Evolutionary conservation across 2,113 vertebrate species (phyloP).

Genomic region (Glaucidium brasilianum): DNA sequence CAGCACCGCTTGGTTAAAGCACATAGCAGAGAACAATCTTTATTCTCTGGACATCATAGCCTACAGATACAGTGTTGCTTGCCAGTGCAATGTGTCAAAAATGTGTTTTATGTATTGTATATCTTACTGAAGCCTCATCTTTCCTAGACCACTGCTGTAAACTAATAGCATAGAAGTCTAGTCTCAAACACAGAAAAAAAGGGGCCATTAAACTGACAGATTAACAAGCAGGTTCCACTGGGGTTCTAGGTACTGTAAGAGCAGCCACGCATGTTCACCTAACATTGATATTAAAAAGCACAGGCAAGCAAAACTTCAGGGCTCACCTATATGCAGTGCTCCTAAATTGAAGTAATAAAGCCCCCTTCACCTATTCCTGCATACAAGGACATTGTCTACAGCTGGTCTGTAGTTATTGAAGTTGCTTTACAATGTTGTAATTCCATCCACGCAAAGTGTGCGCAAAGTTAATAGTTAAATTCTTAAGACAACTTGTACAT

Average conservation of each 20-base stretch:
- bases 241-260: not conserved
- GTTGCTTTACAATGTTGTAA: not conserved
- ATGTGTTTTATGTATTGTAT: not conserved
- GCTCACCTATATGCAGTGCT: not conserved
- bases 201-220: not conserved
- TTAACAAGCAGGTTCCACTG: not conserved
- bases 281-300: not conserved
- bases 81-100: not conserved
- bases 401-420: not conserved
- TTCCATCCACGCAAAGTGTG: fast-evolving
- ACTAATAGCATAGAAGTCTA: not conserved
- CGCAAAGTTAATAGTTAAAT: not conserved
- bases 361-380: not conserved
- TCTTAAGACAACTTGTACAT: not conserved
- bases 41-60: not conserved
- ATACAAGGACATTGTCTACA: not conserved
- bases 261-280: not conserved
- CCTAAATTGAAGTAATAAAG: not conserved
- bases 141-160: not conserved
- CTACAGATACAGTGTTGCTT: not conserved
- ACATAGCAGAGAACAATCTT: not conserved
- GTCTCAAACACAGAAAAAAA: not conserved
- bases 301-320: not conserved
- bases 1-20: not conserved
- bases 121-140: not conserved